These are phyloP conservation scores for Netelia melanura DNA, from an alignment of 2,888 invertebrate species.

Conservation along the genomic window DNA sequence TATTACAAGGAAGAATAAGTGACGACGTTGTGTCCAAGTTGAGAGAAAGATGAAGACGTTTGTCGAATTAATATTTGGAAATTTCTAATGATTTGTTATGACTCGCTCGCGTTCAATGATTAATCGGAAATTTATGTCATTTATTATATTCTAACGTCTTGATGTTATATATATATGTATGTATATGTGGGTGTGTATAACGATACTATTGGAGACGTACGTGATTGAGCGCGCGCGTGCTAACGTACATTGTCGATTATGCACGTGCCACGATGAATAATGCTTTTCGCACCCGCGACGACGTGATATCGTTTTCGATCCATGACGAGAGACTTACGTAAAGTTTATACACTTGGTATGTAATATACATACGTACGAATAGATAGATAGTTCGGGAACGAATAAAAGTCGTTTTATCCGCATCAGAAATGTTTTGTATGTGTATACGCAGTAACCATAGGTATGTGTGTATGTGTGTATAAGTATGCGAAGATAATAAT, in stretches of 20 bases:
- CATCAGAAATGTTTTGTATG: neutral
- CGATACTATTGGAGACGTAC: slow-evolving; percentile 42
- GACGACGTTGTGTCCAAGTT: too few relatives aligned
- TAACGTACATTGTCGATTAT: slow-evolving; percentile 64
- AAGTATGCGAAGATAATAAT: slow-evolving; percentile 46
- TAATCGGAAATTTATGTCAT: slow-evolving; percentile 55
- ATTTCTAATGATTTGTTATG: neutral
- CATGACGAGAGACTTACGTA: slow-evolving; percentile 62
- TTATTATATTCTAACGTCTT: slow-evolving; percentile 26
- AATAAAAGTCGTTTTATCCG: slow-evolving; percentile 29
- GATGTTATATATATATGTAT: neutral
- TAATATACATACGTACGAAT: slow-evolving; percentile 5
- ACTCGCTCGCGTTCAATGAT: slow-evolving; percentile 26
- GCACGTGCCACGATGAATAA: slow-evolving; percentile 69
- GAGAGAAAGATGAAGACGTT: neutral
- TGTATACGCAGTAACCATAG: neutral
- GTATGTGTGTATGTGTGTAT: neutral
- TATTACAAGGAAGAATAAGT: too few relatives aligned
- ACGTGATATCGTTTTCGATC: slow-evolving; percentile 65
- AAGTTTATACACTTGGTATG: slow-evolving; percentile 36
- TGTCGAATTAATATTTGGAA: neutral
- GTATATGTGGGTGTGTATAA: slow-evolving; percentile 14
- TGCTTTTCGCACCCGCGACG: slow-evolving; percentile 63
- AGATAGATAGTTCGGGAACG: slow-evolving; percentile 33
- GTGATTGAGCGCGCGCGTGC: slow-evolving; percentile 40